These are phyloP conservation scores for Melinopterus prodromus DNA, from an alignment of 2,888 invertebrate species.

Conservation along the genomic window DNA sequence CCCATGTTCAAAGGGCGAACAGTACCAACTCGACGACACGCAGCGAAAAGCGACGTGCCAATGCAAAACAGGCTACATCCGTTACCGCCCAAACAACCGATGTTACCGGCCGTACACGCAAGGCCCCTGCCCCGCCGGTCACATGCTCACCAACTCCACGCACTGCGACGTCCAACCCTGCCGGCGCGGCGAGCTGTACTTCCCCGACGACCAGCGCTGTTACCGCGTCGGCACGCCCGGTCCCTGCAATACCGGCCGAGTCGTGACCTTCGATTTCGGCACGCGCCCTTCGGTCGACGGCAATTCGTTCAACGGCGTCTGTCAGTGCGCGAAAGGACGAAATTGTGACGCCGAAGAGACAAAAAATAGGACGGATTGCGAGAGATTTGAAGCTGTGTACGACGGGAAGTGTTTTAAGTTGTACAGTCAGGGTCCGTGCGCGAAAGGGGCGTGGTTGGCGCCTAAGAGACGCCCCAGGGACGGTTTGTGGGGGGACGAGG, in stretches of 20 bases:
- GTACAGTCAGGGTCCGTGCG: constrained; percentile 81
- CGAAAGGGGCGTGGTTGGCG: constrained; percentile 74
- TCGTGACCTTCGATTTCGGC: constrained; percentile 83
- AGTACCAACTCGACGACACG: constrained; percentile 66
- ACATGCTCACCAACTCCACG: constrained; percentile 75
- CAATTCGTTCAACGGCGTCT: constrained; percentile 83
- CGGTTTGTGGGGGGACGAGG: constrained; percentile 48
- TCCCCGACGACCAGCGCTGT: constrained; percentile 76
- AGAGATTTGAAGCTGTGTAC: constrained; percentile 63
- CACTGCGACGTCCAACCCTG: constrained; percentile 78
- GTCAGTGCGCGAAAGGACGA: constrained; percentile 67
- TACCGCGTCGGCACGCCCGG: constrained; percentile 81
- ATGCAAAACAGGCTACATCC: constrained; percentile 75
- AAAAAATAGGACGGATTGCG: constrained; percentile 46
- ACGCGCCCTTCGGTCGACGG: constrained; percentile 82
- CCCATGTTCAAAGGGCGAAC: constrained; percentile 79
- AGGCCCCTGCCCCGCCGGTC: constrained; percentile 76
- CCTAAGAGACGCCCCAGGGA: constrained; percentile 62
- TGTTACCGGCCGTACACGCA: constrained; percentile 83
- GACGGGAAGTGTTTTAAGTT: constrained; percentile 78
- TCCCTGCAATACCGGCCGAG: constrained; percentile 76
- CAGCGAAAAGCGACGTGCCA: constrained; percentile 67
- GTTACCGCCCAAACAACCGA: constrained; percentile 65
- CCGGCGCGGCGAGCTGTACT: constrained; percentile 77
- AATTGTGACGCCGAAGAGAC: constrained; percentile 39